A percentile compares a stretch with the other conserved stretches of the same genome.
phyloP scores from a whole-genome alignment of 2,888 invertebrate species.

The Oasisia sp. region DNA sequence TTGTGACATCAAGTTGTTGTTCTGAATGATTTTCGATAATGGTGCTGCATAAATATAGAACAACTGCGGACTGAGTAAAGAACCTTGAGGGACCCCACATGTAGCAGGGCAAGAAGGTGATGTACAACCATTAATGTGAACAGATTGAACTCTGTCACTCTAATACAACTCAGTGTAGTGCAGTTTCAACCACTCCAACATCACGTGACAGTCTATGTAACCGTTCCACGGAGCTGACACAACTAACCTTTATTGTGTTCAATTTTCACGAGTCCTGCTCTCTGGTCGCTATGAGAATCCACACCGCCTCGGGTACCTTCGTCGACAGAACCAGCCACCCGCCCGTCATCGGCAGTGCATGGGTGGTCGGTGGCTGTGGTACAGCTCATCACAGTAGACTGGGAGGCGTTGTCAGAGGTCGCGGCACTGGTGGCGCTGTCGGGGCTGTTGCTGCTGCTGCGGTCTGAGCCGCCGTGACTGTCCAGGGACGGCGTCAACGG shows the following conservation, averaged over 20 bases:
- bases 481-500: neutral
- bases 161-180: too few species aligned
- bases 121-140: too few species aligned
- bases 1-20: too few species aligned
- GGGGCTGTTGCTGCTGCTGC: neutral
- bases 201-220: too few species aligned
- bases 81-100: too few species aligned
- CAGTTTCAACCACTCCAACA: too few species aligned
- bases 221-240: too few species aligned
- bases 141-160: too few species aligned
- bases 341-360: neutral
- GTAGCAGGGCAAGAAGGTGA: too few species aligned
- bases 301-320: neutral
- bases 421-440: neutral
- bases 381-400: neutral
- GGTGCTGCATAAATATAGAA: too few species aligned
- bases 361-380: neutral
- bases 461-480: neutral
- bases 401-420: neutral
- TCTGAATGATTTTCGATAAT: too few species aligned
- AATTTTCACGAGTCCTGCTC: neutral
- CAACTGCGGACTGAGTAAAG: too few species aligned
- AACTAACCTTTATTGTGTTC: neutral
- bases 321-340: neutral
- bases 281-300: neutral